Evolutionary conservation across 2,888 invertebrate genomes (phyloP), one percentile per base, ranked within the genome.

Genomic region (Eupithecia exiguata): DNA sequence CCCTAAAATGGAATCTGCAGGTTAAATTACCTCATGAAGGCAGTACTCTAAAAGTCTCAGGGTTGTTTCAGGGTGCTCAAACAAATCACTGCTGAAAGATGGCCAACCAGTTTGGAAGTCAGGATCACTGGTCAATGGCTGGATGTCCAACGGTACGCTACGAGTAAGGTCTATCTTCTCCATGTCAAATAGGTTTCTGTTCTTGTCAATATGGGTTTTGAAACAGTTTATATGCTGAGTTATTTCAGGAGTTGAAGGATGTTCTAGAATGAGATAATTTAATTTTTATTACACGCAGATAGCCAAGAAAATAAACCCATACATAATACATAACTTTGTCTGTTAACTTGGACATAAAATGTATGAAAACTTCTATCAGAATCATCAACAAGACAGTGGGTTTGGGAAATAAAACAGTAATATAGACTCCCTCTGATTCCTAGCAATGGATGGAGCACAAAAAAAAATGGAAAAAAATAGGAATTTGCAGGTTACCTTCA

Each of bases 31-130:
- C 95, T 97, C 96, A 92, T 98, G 97, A 93, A 98, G 96, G 69
- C 97, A 97, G 77, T 97, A 93, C 68, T 97, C 97, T 72, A 98
- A 88, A 73, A 96, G 96, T 71, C 96, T 95, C 68, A 98, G 91
- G 21, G 96, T 95, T 71, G 93, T 92, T 75, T 96, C 95, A 0
- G 98, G 97, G 75, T 95, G 95, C 74, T 96, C 95, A 79, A 94
- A 92, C 62, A 98, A 88, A 81, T 98, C 97, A 63, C 94, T 92
- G 75, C 90, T 89, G 80, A 98, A 95, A n/a, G 93, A 91, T 30
- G 95, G 87, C 97, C 98, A 97, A 21, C 92, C 87, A 16, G 84
- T 88, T 14, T 84, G 86, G 80, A 98, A 95, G 43, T 95, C 92
- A 16, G 90, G 84, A 86, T 97, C 96, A 74, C 90, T 91, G 12